Evolutionary conservation across 2,888 invertebrate species (phyloP).

Genomic region (Blera fallax): DNA sequence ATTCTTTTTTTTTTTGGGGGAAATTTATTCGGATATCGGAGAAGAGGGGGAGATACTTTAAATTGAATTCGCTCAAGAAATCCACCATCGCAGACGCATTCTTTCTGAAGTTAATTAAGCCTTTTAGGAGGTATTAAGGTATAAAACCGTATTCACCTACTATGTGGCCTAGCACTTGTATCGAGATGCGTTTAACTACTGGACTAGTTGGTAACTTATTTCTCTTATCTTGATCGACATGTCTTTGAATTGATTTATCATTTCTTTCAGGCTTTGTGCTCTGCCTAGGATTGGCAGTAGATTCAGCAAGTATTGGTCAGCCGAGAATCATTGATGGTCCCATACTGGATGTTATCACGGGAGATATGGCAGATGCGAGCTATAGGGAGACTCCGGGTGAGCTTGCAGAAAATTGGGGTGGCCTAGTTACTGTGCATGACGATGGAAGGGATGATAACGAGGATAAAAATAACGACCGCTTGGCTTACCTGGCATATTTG

Average conservation of each 20-base stretch:
- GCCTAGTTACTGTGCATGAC: background rate
- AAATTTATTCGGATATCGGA: background rate
- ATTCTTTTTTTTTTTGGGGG: background rate
- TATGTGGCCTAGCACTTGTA: conserved; percentile 30
- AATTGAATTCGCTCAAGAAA: background rate
- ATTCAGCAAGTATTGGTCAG: conserved; percentile 31
- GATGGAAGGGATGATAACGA: background rate
- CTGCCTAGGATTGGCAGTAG: background rate
- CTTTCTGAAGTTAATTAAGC: conserved; percentile 18
- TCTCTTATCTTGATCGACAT: conserved; percentile 1
- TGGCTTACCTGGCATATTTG: background rate
- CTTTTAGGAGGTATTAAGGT: background rate
- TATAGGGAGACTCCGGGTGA: background rate
- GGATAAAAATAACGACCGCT: background rate
- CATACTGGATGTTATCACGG: conserved; percentile 29
- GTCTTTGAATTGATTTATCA: background rate
- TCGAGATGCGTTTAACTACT: conserved; percentile 39
- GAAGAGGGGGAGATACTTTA: background rate
- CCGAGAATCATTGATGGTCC: conserved; percentile 9
- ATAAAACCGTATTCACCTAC: conserved; percentile 51
- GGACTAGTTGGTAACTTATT: conserved; percentile 38
- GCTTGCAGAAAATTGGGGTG: conserved; percentile 16
- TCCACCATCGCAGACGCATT: background rate
- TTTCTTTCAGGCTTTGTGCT: conserved; percentile 18
- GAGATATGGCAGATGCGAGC: conserved; percentile 18